Evolutionary conservation across 2,888 invertebrate species (phyloP), one percentile per base, ranked within the genome.

Genomic region (Xestia c-nigrum): DNA sequence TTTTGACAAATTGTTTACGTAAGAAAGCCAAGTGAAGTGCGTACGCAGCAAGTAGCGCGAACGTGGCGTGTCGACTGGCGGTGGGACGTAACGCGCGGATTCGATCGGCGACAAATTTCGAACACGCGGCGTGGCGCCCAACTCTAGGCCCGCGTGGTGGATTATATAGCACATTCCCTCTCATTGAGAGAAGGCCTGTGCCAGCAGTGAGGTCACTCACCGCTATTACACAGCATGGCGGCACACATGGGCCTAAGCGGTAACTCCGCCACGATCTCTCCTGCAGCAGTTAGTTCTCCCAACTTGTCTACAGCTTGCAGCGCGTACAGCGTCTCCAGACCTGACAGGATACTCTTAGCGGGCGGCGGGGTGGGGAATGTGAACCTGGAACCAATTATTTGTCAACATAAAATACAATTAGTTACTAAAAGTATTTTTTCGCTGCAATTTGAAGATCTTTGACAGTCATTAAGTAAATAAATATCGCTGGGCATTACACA

Each of bases 321-420:
- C 0, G 99, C 99, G 93, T 98, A 99, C 0, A 99, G 96, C 1
- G 98, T 97, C 94, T 99, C 99, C 24, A 99, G 92, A 0, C 98
- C 99, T 1, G 98, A 97, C 0, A 99, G 97, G 52, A 99, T 97
- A 92, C 98, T 98, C 89, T 98, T 98, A 0, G 99, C 98, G 0
- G 99, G 99, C 0, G 99, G 99, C 0, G 99, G 98, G 0, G 98
- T 98, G 0, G 99, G 98, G 94, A 99, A 99, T 90, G 98, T 97
- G 93, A 99, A 99, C 86, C 98, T 97, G 79, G 0, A 84, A 83
- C 61, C 19, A 38, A 38, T 5, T 16, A 16, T 31, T 31, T 59
- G 7, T n/a, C 1, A 9, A n/a, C 0, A 21, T 21, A 21, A 52
- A n/a, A 0, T 24, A 57, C 14, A 24, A 57, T 57, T 0, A 14